Base-by-base conservation (phyloP, 2,797 vertebrate genomes). In the Acropternis orthonyx region DNA sequence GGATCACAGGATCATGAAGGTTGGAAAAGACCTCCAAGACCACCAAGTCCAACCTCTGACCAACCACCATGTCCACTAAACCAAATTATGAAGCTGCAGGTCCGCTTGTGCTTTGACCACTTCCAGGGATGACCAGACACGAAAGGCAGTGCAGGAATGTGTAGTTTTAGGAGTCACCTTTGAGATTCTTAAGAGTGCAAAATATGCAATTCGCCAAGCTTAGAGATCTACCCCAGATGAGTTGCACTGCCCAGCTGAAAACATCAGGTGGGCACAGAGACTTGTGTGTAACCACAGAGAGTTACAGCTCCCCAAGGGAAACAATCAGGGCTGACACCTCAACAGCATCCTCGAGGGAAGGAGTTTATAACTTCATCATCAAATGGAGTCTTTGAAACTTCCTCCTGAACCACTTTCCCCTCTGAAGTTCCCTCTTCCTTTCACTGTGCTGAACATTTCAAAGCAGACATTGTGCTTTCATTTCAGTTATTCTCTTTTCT, bases 401-500 rank as follows among this genome's bases (percentile, higher is more conserved):
- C 75, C 87, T 77, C 46, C 44, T 95, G 88, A 63, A 62, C 76
- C 92, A 92, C 68, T 95, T 95, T n/a, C n/a, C 75, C 85, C 86
- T 96, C 88, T 91, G 95, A 96, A 95, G 96, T 91, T 56, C 39
- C 96, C 92, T 36, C 85, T 86, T 54, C 58, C 86, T 93, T 95
- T 81, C 85, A 73, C 92, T 41, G 80, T 30, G 39, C 51, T 78
- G 88, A 97, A 54, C 71, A 79, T 92, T 92, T 85, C 95, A 85
- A 97, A 94, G 95, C 88, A 78, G 76, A 88, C 3, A 1, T 77
- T 52, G 9, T 3, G 37, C 69, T 93, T 89, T 95, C 91, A 69
- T 72, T 96, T 39, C 83, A 85, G 77, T 95, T 94, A 93, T 75
- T 93, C 78, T 67, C 77, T 82, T 24, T 17, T 30, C 6, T 2